Evolutionary conservation across 2,888 invertebrate genomes (phyloP).

Genomic region (Neocrepidodera transversa): DNA sequence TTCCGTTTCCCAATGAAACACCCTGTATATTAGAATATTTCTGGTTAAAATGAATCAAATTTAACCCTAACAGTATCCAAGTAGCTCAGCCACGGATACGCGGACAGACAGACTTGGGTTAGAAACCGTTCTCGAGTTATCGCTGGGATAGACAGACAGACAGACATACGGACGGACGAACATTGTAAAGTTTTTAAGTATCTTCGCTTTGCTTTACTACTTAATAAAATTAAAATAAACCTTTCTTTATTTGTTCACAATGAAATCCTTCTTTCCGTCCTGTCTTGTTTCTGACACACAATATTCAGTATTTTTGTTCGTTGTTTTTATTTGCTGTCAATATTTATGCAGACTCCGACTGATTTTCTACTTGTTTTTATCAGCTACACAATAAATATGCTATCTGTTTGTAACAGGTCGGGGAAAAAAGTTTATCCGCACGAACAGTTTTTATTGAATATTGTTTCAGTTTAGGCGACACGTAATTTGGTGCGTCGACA

Average conservation of each 20-base stretch:
- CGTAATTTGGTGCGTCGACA: background rate
- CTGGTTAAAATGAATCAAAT: too few species aligned
- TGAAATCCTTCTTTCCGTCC: background rate
- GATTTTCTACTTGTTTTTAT: conserved; percentile 15
- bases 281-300: background rate
- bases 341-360: conserved; percentile 11
- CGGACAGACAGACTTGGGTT: too few species aligned
- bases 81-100: too few species aligned
- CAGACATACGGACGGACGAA: too few species aligned
- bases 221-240: background rate
- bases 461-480: conserved; percentile 11
- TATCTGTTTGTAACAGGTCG: conserved; percentile 23
- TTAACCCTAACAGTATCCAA: too few species aligned
- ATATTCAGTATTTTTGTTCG: background rate
- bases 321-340: conserved; percentile 3
- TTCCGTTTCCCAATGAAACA: too few species aligned
- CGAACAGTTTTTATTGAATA: conserved; percentile 12
- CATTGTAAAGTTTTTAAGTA: too few species aligned
- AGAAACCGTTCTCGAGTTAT: too few species aligned
- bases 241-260: background rate
- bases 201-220: too few species aligned
- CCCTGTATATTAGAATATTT: too few species aligned
- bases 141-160: too few species aligned
- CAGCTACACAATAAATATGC: conserved; percentile 3
- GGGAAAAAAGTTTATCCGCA: conserved; percentile 12